phyloP scores from a whole-genome alignment of 1,140 invertebrate genomes.

The Varroa destructor region DNA sequence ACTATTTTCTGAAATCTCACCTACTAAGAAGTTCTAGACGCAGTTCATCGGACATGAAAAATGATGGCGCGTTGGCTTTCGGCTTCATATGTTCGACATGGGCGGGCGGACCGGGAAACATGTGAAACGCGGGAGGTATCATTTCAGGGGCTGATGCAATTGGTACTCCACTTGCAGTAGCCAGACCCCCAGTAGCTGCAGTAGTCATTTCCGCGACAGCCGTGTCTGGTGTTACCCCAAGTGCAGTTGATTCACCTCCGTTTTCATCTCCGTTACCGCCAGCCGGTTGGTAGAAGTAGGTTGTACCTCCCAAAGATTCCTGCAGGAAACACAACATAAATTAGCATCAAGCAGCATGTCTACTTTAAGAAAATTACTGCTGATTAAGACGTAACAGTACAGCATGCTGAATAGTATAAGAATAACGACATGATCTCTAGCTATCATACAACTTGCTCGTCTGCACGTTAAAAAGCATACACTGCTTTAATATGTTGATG shows the following conservation, averaged over 20 bases:
- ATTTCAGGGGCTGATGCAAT: slow-evolving; percentile 31
- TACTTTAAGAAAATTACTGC: too few relatives aligned
- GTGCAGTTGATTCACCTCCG: slow-evolving; percentile 36
- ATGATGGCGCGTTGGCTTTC: slow-evolving; percentile 43
- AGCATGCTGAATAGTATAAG: too few relatives aligned
- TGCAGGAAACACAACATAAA: slow-evolving; percentile 40
- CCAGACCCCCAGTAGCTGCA: slow-evolving; percentile 30
- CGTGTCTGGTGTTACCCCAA: too few relatives aligned
- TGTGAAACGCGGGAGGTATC: slow-evolving; percentile 44
- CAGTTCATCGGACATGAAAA: slow-evolving; percentile 61
- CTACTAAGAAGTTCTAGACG: slow-evolving; percentile 41
- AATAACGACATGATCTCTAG: too few relatives aligned
- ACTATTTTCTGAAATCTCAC: not conserved
- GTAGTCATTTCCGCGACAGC: slow-evolving; percentile 33
- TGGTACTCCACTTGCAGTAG: slow-evolving; percentile 30
- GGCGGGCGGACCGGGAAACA: slow-evolving; percentile 54
- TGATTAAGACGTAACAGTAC: too few relatives aligned
- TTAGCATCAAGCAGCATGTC: too few relatives aligned
- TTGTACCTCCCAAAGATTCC: slow-evolving; percentile 84
- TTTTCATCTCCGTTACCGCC: slow-evolving; percentile 40
- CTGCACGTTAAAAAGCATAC: too few relatives aligned
- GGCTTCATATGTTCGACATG: slow-evolving; percentile 45
- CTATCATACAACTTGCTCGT: too few relatives aligned
- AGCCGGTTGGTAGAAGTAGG: slow-evolving; percentile 66
- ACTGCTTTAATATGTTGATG: too few relatives aligned